Conservation (phyloP, 2,797 vertebrate genomes). For the Erethizon dorsatum region DNA sequence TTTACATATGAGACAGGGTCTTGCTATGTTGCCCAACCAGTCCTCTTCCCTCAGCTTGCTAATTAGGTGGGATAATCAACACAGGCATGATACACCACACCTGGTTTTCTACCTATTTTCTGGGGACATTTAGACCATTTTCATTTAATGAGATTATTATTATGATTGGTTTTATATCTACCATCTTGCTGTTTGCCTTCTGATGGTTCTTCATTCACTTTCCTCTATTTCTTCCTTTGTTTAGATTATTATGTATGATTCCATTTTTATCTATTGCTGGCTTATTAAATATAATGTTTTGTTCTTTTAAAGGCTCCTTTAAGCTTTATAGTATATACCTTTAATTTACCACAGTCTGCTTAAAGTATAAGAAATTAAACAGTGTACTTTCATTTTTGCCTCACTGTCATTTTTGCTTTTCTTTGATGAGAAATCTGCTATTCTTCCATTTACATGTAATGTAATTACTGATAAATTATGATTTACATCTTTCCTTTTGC, state of each 20-base stretch:
- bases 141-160: slow-evolving; percentile 25
- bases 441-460: slow-evolving; percentile 44
- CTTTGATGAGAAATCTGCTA: slow-evolving; percentile 36
- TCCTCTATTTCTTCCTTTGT: slow-evolving; percentile 1
- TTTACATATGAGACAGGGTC: background rate
- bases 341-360: slow-evolving; percentile 24
- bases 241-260: slow-evolving; percentile 63
- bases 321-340: background rate
- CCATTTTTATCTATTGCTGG: slow-evolving; percentile 42
- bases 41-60: background rate
- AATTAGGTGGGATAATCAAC: background rate
- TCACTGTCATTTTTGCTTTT: background rate
- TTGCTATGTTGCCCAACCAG: background rate
- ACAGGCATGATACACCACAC: background rate
- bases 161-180: slow-evolving; percentile 42
- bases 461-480: slow-evolving; percentile 4
- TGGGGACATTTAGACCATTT: slow-evolving; percentile 4
- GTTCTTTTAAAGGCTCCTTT: background rate
- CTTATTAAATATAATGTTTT: slow-evolving; percentile 14
- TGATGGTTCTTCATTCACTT: slow-evolving; percentile 45
- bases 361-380: slow-evolving; percentile 1
- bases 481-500: slow-evolving; percentile 46
- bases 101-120: background rate
- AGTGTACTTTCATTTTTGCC: background rate
- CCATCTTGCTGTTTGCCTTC: slow-evolving; percentile 15